Evolutionary conservation across 1,140 invertebrate genomes (phyloP).

Genomic region (Drosophila cardini): DNA sequence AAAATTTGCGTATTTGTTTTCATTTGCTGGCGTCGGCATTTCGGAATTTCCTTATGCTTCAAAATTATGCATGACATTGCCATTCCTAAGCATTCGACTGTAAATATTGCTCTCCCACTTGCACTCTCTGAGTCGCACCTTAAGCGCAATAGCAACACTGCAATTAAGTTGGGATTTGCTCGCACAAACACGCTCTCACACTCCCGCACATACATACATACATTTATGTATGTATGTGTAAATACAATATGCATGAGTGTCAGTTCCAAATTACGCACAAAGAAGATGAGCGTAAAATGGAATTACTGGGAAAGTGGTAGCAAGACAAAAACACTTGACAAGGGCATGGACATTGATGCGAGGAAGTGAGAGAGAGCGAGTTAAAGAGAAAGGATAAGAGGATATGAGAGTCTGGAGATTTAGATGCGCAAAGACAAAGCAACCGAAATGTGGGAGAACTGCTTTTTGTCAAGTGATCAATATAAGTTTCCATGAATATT

Average conservation of each 20-base stretch:
- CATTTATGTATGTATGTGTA: not conserved
- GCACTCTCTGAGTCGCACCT: slow-evolving; percentile 17
- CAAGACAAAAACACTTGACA: slow-evolving; percentile 55
- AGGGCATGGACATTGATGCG: slow-evolving; percentile 47
- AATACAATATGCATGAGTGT: slow-evolving; percentile 31
- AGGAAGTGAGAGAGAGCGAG: slow-evolving; percentile 16
- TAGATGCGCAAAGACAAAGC: slow-evolving; percentile 12
- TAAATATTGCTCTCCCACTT: slow-evolving; percentile 17
- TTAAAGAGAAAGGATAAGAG: not conserved
- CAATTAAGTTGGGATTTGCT: slow-evolving; percentile 42
- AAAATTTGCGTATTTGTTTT: slow-evolving; percentile 40
- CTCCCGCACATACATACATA: not conserved
- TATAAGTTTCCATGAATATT: slow-evolving; percentile 36
- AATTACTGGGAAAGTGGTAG: slow-evolving; percentile 53
- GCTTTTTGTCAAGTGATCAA: slow-evolving; percentile 21
- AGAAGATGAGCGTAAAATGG: slow-evolving; percentile 17
- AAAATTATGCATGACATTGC: slow-evolving; percentile 59
- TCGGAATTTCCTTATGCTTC: slow-evolving; percentile 64
- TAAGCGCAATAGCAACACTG: slow-evolving; percentile 40
- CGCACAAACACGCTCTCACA: slow-evolving; percentile 1
- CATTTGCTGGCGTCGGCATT: slow-evolving; percentile 68
- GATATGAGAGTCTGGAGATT: slow-evolving; percentile 4
- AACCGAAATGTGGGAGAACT: slow-evolving; percentile 11
- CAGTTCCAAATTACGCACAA: slow-evolving; percentile 40
- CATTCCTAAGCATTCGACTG: slow-evolving; percentile 24